Base-by-base conservation (phyloP, 2,113 vertebrate species). In the Bubo bubo region DNA sequence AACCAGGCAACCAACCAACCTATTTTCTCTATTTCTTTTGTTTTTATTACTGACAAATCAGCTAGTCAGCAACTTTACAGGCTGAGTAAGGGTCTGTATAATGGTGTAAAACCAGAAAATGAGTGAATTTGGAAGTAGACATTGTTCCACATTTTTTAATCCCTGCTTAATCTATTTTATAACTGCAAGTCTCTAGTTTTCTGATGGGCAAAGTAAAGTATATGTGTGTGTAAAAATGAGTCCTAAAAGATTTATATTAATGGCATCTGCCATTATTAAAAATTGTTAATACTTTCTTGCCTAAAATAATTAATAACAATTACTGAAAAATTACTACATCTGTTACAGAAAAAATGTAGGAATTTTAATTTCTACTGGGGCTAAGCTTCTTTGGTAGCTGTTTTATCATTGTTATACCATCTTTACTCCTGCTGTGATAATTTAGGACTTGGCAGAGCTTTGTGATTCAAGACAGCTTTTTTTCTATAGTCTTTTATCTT, bases 401-500 rank as follows among this genome's bases (percentile, higher is more conserved):
- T 93, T 91, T 83, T 90, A 83, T 90, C 56, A 76, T 81, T 93
- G 76, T 90, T 91, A 59, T 35, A 53, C 66, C 24, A 81, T 92
- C 66, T 84, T 92, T 90, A 73, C 8, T 94, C 73, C 79, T 8
- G 6, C 64, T 94, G 82, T 86, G 89, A 91, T 86, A 93, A 97
- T 92, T 95, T 87, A 91, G 58, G 49, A 52, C 39, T 67, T 82
- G 22, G 21, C 20, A 85, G 60, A 86, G 56, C 43, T 93, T 82
- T 77, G 26, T 77, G 79, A 94, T 62, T 92, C 60, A 73, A 88
- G 50, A 53, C 13, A 73, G 47, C 2, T 23, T 82, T 88, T 68
- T 79, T 53, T 18, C 37, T 34, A 35, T 52, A 18, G 2, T 67
- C 20, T 64, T 93, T 79, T 84, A 35, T 35, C 60, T 92, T 93